phyloP scores from a whole-genome alignment of 2,113 vertebrate genomes.

The Gasterosteus aculeatus region DNA sequence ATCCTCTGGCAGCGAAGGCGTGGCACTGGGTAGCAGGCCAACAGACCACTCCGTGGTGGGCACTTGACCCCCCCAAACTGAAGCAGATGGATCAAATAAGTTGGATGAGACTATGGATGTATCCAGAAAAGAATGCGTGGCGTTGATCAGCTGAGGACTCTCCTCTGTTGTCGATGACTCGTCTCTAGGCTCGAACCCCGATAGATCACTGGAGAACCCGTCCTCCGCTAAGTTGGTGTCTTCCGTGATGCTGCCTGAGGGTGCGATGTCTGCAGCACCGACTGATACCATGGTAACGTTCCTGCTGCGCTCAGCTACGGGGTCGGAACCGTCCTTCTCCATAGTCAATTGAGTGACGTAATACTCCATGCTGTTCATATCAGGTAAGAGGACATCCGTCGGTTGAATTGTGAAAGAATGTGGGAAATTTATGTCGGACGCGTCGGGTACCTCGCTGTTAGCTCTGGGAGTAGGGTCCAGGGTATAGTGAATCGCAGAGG shows the following conservation, averaged over 20 bases:
- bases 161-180: conserved; percentile 53
- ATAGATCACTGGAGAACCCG: conserved; percentile 67
- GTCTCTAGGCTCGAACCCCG: conserved; percentile 68
- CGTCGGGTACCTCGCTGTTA: conserved; percentile 44
- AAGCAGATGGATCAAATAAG: conserved; percentile 54
- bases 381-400: conserved; percentile 82
- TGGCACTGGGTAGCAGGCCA: conserved; percentile 25
- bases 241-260: conserved; percentile 50
- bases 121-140: conserved; percentile 63
- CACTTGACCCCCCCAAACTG: conserved; percentile 36
- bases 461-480: conserved; percentile 41
- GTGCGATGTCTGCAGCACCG: conserved; percentile 43
- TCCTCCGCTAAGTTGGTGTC: conserved; percentile 64
- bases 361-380: conserved; percentile 86
- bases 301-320: conserved; percentile 62
- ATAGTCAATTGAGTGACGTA: conserved; percentile 80
- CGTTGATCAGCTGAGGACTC: conserved; percentile 51
- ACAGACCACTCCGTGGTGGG: conserved; percentile 50
- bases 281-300: conserved; percentile 62
- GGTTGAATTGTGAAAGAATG: conserved; percentile 78
- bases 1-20: conserved; percentile 58
- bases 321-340: conserved; percentile 61
- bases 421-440: conserved; percentile 72
- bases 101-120: conserved; percentile 62
- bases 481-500: conserved; percentile 46